phyloP scores from a whole-genome alignment of 2,888 invertebrate species.

The Drosophila melanosoma region DNA sequence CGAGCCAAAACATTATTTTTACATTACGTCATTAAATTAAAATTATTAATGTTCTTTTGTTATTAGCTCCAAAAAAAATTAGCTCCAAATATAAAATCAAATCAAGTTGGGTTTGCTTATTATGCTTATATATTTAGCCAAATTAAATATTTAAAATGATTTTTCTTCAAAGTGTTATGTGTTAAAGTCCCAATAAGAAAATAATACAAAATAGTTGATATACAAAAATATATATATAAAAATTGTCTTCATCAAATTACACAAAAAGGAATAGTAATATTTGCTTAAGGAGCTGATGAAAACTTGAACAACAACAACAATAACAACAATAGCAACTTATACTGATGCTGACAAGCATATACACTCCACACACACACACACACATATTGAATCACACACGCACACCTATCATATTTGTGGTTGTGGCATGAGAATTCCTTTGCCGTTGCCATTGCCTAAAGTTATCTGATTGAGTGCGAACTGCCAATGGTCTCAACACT shows the following conservation, averaged over 20 bases:
- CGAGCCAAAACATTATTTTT: background rate
- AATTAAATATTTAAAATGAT: background rate
- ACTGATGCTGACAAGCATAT: slow-evolving; percentile 3
- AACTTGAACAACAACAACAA: slow-evolving; percentile 11
- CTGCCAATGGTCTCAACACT: slow-evolving; percentile 73
- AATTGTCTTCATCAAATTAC: background rate
- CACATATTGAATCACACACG: slow-evolving; percentile 4
- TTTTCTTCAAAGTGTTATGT: background rate
- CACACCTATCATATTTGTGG: slow-evolving; percentile 62
- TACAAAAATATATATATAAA: no score
- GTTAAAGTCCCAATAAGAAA: no score
- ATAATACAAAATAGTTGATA: no score
- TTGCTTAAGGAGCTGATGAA: background rate
- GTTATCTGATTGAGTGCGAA: slow-evolving; percentile 85
- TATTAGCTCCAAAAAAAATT: background rate
- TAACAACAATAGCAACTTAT: slow-evolving; percentile 9
- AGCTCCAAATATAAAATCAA: background rate
- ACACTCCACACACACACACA: slow-evolving; percentile 5
- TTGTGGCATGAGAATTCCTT: slow-evolving; percentile 73
- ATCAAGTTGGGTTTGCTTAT: background rate
- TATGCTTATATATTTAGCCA: background rate
- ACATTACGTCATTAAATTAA: background rate
- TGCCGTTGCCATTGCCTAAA: slow-evolving; percentile 45
- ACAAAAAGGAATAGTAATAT: background rate
- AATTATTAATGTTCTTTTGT: background rate